phyloP scores from a whole-genome alignment of 2,113 vertebrate genomes.

The Epinephelus fuscoguttatus region DNA sequence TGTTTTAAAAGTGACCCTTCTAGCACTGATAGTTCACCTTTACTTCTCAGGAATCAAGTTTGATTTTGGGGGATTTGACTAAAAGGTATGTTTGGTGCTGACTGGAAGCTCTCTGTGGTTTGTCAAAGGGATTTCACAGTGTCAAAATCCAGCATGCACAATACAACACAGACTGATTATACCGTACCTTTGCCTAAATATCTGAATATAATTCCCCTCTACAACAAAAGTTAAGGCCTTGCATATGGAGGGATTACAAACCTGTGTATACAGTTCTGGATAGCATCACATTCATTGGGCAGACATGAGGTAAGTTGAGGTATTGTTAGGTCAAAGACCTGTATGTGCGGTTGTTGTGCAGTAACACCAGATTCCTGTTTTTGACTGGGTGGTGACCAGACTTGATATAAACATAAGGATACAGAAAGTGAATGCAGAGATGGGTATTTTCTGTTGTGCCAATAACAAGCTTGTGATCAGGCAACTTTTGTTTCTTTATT shows the following conservation, averaged over 20 bases:
- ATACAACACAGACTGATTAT: background rate
- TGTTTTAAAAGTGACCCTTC: no score
- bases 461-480: background rate
- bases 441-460: background rate
- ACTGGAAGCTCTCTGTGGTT: background rate
- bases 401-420: background rate
- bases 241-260: background rate
- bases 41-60: background rate
- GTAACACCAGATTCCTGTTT: constrained; percentile 15
- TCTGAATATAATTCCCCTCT: background rate
- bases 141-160: background rate
- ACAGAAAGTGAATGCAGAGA: background rate
- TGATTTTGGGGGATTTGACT: background rate
- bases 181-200: background rate
- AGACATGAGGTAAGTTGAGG: background rate
- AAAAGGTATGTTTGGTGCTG: background rate
- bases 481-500: constrained; percentile 1
- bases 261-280: no score
- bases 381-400: background rate
- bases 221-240: background rate
- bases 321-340: background rate
- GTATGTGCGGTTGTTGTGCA: constrained; percentile 8
- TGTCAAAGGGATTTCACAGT: background rate
- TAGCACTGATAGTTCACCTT: background rate
- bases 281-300: no score